Conservation (phyloP, 2,113 vertebrate species). For the Upupa epops region DNA sequence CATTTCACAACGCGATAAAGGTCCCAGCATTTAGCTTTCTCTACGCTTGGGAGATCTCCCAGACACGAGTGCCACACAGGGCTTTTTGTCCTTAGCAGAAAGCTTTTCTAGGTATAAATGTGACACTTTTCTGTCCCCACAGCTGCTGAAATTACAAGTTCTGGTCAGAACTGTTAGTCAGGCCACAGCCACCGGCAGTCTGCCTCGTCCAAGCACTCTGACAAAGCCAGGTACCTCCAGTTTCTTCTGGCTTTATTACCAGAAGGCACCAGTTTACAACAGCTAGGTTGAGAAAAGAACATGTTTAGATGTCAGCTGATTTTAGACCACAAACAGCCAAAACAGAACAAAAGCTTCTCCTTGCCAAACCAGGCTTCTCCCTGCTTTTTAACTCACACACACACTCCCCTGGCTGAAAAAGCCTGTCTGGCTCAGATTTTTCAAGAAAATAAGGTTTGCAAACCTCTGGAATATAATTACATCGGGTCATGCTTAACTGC, state of each 20-base stretch:
- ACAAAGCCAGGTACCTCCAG: background rate
- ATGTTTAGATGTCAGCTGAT: background rate
- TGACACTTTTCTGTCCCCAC: background rate
- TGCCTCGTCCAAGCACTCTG: background rate
- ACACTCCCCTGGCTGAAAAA: too few species aligned
- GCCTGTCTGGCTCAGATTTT: background rate
- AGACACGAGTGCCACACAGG: background rate
- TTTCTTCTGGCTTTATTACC: background rate
- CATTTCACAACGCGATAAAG: background rate
- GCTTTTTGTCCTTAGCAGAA: background rate
- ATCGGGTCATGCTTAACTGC: background rate
- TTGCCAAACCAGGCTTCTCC: background rate
- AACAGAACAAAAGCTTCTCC: background rate
- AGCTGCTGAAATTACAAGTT: background rate
- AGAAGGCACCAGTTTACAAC: background rate
- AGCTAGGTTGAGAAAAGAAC: background rate
- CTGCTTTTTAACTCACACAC: too few species aligned
- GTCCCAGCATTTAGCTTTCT: background rate
- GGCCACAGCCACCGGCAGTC: background rate
- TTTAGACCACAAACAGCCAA: background rate
- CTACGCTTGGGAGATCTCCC: background rate
- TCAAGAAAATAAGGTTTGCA: conserved; percentile 29
- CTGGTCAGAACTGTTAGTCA: background rate
- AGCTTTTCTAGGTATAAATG: background rate
- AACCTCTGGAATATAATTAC: background rate